Evolutionary conservation across 2,888 invertebrate species (phyloP), one percentile per base, ranked within the genome.

Genomic region (Megaustenia siamemsis): DNA sequence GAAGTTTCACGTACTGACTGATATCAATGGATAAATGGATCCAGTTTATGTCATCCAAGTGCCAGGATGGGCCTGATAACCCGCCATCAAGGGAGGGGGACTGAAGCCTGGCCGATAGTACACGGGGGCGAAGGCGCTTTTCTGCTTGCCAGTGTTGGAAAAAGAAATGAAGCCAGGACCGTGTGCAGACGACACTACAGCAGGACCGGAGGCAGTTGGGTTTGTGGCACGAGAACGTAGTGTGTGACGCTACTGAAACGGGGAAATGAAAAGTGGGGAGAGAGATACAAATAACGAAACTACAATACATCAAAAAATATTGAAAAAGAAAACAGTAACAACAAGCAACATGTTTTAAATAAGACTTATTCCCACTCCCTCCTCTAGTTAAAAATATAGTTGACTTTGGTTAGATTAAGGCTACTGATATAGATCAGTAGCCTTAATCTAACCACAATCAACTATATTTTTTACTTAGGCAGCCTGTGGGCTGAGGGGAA

Each of bases 201-300:
- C 78, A 76, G 60, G 88, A 76, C 45, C 83, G 73, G 73, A 38
- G 82, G 79, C 68, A 63, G 43, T 79, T n/a, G 76, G 63, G n/a
- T n/a, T n/a, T n/a, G n/a, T n/a, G n/a, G n/a, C n/a, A n/a, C 94
- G 95, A 94, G 95, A 95, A 95, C 95, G 95, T 94, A 95, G 87
- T 87, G 80, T 95, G 94, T 95, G 95, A 92, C 95, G 86, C 87
- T 88, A 89, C 89, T 90, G 88, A 81, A 86, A 82, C 87, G 81
- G 81, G 69, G 32, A 43, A 83, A 71, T 24, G 38, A 43, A 71
- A 6, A 76, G 1, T n/a, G 40, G 81, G 28, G 78, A 78, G 81
- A 21, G 60, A 21, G 45, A 77, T 69, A 75, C 49, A 79, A 73
- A 49, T 35, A 49, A 73, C 49, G 49, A 32, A 6, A 49, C 73